Evolutionary conservation across 2,113 vertebrate genomes (phyloP).

Genomic region (Tricholaema leucomelas): DNA sequence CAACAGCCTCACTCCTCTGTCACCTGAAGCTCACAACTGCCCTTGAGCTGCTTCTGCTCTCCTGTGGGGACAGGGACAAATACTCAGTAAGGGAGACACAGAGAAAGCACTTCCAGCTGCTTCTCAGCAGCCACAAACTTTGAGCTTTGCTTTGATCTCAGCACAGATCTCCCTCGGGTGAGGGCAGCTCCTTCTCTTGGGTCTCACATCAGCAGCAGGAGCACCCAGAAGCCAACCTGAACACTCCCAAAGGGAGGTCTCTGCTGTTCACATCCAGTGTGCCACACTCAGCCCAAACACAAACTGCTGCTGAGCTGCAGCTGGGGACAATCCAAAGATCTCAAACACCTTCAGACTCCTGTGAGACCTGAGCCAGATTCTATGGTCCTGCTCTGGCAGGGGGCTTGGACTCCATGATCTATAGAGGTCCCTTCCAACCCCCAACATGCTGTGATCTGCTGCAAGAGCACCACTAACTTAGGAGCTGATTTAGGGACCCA

Average conservation of each 20-base stretch:
- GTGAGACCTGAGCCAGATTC: too few species aligned
- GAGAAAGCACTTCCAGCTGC: not conserved
- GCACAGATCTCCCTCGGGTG: not conserved
- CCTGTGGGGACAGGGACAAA: not conserved
- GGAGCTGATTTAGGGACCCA: not conserved
- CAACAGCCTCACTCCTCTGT: not conserved
- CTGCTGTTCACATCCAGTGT: not conserved
- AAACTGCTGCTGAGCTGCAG: not conserved
- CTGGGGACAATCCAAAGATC: not conserved
- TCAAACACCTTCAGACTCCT: not conserved
- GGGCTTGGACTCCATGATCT: too few species aligned
- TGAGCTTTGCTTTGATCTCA: not conserved
- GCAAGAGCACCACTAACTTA: not conserved
- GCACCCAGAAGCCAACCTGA: not conserved
- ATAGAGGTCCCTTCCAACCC: too few species aligned
- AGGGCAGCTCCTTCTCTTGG: not conserved
- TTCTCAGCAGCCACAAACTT: not conserved
- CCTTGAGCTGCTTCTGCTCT: not conserved
- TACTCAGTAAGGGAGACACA: not conserved
- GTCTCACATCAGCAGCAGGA: not conserved
- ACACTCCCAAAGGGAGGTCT: not conserved
- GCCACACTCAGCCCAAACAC: not conserved
- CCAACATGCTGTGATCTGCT: too few species aligned
- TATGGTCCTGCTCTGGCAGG: too few species aligned
- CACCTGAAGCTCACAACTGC: not conserved